Conservation (phyloP, 2,888 invertebrate genomes). For the Eilema depressum region DNA sequence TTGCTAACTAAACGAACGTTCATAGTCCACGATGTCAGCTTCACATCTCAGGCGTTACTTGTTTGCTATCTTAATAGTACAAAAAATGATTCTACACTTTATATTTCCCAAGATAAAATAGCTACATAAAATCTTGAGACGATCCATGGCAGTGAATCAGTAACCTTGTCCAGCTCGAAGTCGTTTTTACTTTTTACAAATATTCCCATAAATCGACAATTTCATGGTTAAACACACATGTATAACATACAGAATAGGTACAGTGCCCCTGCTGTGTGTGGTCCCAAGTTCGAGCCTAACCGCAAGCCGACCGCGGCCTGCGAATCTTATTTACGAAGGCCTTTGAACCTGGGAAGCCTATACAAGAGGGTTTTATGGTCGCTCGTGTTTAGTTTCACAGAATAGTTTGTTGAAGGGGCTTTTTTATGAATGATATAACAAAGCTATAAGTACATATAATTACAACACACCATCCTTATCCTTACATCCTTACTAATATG, state of each 20-base stretch:
- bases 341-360: constrained; percentile 23
- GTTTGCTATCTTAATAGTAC: background rate
- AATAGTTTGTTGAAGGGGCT: constrained; percentile 6
- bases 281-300: constrained; percentile 31
- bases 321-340: constrained; percentile 22
- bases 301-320: constrained; percentile 28
- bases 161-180: no score
- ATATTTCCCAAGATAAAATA: background rate
- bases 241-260: background rate
- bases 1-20: no score
- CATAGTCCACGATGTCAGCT: no score
- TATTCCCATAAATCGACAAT: background rate
- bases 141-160: background rate
- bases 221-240: background rate
- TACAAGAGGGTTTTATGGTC: constrained; percentile 19
- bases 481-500: no score
- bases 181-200: background rate
- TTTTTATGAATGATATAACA: constrained; percentile 11
- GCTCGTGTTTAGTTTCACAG: constrained; percentile 17
- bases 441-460: constrained; percentile 6
- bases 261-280: constrained; percentile 29
- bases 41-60: background rate
- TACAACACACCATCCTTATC: background rate
- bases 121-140: background rate
- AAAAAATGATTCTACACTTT: no score